Evolutionary conservation across 2,113 vertebrate species (phyloP).

Genomic region (Taxidea taxus): DNA sequence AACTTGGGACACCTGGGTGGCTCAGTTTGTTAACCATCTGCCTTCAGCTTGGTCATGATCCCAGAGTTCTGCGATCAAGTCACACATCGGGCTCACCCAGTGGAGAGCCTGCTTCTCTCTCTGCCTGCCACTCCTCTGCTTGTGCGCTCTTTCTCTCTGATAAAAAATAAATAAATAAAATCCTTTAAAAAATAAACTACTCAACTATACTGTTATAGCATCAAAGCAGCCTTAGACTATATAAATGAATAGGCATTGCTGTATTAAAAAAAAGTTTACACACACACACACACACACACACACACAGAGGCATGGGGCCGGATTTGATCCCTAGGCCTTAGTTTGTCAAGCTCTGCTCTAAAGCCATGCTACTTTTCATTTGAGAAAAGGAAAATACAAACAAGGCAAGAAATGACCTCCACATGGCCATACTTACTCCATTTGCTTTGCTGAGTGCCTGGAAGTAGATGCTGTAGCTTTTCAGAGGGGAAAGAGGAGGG

Average conservation of each 20-base stretch:
- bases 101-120: no score
- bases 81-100: no score
- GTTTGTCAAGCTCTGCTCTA: neutral
- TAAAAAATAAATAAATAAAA: no score
- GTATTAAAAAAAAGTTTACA: neutral
- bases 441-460: conserved; percentile 97
- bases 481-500: conserved; percentile 93
- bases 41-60: neutral
- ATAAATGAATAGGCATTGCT: neutral
- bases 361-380: neutral
- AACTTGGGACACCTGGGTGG: neutral
- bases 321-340: neutral
- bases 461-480: conserved; percentile 99
- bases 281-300: neutral
- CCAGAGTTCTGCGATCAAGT: neutral
- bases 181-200: neutral
- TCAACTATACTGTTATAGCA: neutral
- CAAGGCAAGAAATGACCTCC: neutral
- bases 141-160: no score
- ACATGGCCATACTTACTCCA: conserved; percentile 87
- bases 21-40: neutral
- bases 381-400: neutral
- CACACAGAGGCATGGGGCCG: neutral
- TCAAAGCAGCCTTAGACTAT: neutral
- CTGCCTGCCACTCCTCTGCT: no score